Percentiles rank a stretch among this genome's conserved stretches.
These are phyloP conservation scores for Odontesthes bonariensis DNA, from an alignment of 2,113 vertebrate genomes.

Conservation along the genomic window DNA sequence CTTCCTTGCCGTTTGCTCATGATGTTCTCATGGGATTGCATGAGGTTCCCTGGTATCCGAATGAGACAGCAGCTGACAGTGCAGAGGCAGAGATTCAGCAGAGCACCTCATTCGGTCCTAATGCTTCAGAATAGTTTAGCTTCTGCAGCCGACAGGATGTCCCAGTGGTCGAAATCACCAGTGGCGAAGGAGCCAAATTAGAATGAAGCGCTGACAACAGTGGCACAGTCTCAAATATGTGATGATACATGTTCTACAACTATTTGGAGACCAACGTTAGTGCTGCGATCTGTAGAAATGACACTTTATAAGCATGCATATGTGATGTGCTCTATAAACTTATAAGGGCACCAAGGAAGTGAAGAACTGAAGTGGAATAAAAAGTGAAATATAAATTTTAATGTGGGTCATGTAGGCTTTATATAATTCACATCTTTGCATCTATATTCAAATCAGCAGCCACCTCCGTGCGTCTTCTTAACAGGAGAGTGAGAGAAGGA, in stretches of 20 bases:
- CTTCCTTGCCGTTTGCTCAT: conserved; percentile 15
- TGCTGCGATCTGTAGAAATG: conserved; percentile 46
- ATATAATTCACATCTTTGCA: conserved; percentile 27
- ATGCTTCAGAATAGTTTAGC: conserved; percentile 73
- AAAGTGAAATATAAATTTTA: conserved; percentile 5
- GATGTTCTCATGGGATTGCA: conserved; percentile 53
- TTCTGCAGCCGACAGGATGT: conserved; percentile 73
- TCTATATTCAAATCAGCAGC: conserved; percentile 28
- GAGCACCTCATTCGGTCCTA: conserved; percentile 48
- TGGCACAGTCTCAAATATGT: conserved; percentile 59
- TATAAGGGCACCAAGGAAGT: neutral
- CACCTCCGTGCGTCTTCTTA: conserved; percentile 21
- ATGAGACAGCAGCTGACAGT: conserved; percentile 72
- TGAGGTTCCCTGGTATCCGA: conserved; percentile 45
- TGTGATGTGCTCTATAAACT: conserved; percentile 32
- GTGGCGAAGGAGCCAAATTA: conserved; percentile 76
- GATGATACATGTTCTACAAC: conserved; percentile 66
- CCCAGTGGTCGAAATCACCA: conserved; percentile 69
- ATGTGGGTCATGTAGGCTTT: conserved; percentile 1
- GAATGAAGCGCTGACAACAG: conserved; percentile 79
- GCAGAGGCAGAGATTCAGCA: conserved; percentile 59
- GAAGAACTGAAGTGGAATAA: conserved; percentile 4
- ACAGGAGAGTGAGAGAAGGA: conserved; percentile 34
- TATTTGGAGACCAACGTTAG: conserved; percentile 55
- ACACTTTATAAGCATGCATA: conserved; percentile 26